A percentile compares a stretch with the other conserved stretches of the same genome.
Conservation (phyloP, 2,888 invertebrate genomes). For the Shargacucullia verbasci region DNA sequence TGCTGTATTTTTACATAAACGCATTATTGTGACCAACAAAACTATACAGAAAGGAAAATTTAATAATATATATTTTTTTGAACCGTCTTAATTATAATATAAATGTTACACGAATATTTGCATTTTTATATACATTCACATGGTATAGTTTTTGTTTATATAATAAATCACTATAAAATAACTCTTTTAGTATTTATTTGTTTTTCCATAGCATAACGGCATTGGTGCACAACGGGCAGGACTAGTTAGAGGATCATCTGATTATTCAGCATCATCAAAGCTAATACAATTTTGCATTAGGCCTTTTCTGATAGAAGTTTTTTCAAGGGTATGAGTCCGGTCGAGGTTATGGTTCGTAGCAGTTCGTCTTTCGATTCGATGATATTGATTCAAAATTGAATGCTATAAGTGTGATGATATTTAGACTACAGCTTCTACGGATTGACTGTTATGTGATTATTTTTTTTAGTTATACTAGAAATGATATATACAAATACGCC, state of each 20-base stretch:
- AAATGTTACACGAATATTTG: conserved; percentile 23
- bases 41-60: not conserved
- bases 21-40: not conserved
- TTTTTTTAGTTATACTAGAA: conserved; percentile 63
- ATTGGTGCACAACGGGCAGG: too few relatives aligned
- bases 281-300: too few relatives aligned
- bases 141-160: conserved; percentile 35
- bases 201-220: too few relatives aligned
- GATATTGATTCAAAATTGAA: conserved; percentile 23
- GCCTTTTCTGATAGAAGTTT: too few relatives aligned
- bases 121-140: conserved; percentile 38
- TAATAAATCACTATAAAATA: conserved; percentile 33
- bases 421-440: conserved; percentile 72
- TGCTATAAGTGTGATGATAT: conserved; percentile 58
- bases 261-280: conserved; percentile 19
- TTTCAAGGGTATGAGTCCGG: conserved; percentile 46
- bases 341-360: conserved; percentile 58
- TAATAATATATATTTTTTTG: conserved; percentile 37
- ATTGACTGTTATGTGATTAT: conserved; percentile 57
- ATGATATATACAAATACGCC: too few relatives aligned
- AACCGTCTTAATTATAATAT: conserved; percentile 12
- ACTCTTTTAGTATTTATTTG: conserved; percentile 9
- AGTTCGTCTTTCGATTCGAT: conserved; percentile 57
- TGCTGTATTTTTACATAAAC: conserved; percentile 2
- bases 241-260: too few relatives aligned